Evolutionary conservation across 2,113 vertebrate genomes (phyloP).

Genomic region (Taxidea taxus): DNA sequence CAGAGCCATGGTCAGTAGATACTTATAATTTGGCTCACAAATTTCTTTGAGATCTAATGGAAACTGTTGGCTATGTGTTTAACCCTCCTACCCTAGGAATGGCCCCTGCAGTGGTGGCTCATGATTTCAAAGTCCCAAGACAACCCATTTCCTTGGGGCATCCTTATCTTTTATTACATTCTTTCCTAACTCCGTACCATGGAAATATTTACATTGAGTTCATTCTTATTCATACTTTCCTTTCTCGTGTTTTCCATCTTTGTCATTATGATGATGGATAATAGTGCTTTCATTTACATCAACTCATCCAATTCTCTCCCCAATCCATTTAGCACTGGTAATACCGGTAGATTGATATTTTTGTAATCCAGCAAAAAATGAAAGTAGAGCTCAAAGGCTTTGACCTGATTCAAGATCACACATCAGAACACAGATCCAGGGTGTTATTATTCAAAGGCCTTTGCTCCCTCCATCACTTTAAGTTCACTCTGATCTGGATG

Average conservation of each 20-base stretch:
- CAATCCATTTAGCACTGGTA: not conserved
- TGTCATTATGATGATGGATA: not conserved
- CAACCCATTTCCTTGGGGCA: not conserved
- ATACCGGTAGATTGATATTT: not conserved
- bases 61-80: not conserved
- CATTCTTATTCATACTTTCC: not conserved
- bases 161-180: not conserved
- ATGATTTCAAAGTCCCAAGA: not conserved
- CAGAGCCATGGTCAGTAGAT: not conserved
- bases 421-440: not conserved
- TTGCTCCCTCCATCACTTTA: not conserved
- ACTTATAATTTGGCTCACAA: not conserved
- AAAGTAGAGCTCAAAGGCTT: not conserved
- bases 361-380: conserved; percentile 3
- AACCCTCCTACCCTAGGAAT: not conserved
- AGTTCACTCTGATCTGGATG: not conserved
- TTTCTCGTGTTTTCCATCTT: not conserved
- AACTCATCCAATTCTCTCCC: conserved; percentile 1
- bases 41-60: not conserved
- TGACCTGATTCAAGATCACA: not conserved
- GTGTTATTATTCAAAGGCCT: not conserved
- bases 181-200: not conserved
- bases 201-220: not conserved
- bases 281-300: not conserved
- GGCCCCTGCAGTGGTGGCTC: not conserved